Conservation (phyloP, 2,797 vertebrate genomes). For the Sebastes vulpes region DNA sequence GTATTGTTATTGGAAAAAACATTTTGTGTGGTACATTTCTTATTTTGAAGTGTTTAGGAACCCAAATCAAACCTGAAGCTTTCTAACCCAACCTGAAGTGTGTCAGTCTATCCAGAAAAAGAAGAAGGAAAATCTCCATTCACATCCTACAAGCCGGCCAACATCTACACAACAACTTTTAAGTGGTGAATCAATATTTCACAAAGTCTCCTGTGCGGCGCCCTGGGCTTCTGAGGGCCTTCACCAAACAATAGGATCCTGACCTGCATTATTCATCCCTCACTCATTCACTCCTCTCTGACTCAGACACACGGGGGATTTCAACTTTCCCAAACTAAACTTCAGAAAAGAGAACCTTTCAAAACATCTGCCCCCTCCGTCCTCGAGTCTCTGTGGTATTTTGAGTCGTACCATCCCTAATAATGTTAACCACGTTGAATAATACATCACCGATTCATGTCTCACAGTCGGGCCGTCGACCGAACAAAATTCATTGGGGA, state of each 20-base stretch:
- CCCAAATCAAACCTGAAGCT: neutral
- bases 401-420: constrained; percentile 25
- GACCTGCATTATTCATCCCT: constrained; percentile 82
- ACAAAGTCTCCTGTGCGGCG: constrained; percentile 50
- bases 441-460: constrained; percentile 52
- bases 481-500: neutral
- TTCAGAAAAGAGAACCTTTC: constrained; percentile 57
- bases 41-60: neutral
- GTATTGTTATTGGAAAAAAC: too few species aligned
- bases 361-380: constrained; percentile 32
- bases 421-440: constrained; percentile 57
- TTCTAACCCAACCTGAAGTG: neutral
- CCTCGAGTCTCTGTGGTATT: constrained; percentile 30
- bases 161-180: constrained; percentile 64
- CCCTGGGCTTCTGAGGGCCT: constrained; percentile 37
- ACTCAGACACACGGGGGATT: constrained; percentile 47
- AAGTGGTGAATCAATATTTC: constrained; percentile 82
- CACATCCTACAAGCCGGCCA: constrained; percentile 22
- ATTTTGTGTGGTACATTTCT: accelerated
- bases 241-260: constrained; percentile 74
- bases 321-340: constrained; percentile 65
- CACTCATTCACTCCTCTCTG: constrained; percentile 59
- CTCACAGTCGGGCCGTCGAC: neutral
- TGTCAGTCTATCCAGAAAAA: neutral
- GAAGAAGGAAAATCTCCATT: constrained; percentile 2